Conservation (phyloP, 1,140 invertebrate species). For the Thrips palmi region DNA sequence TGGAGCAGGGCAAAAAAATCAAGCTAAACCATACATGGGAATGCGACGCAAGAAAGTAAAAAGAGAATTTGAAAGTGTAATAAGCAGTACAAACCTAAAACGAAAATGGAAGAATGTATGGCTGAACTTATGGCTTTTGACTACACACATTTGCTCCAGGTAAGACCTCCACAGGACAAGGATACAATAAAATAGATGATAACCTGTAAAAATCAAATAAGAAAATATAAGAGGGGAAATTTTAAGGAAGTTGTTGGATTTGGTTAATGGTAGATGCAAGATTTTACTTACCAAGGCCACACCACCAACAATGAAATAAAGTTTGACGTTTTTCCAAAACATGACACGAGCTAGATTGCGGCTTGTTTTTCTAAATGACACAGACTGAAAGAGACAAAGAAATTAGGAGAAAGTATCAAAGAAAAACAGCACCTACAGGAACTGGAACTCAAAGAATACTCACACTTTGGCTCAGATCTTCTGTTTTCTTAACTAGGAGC, state of each 20-base stretch:
- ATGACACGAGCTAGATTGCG: constrained; percentile 66
- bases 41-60: no score
- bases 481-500: constrained; percentile 76
- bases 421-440: constrained; percentile 4
- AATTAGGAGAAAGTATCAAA: constrained; percentile 9
- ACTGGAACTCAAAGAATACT: constrained; percentile 24
- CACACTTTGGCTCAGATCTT: constrained; percentile 72
- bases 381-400: constrained; percentile 43
- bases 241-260: neutral
- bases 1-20: no score
- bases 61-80: no score
- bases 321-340: constrained; percentile 88
- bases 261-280: neutral
- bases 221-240: neutral
- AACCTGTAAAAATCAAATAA: constrained; percentile 26
- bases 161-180: constrained; percentile 66
- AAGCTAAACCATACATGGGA: no score
- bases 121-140: constrained; percentile 1
- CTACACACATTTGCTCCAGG: constrained; percentile 41
- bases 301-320: constrained; percentile 58
- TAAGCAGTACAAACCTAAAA: neutral
- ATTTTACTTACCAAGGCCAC: constrained; percentile 43
- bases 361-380: constrained; percentile 70
- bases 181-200: constrained; percentile 73
- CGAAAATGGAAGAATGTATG: neutral